Percentiles rank a stretch among this genome's conserved stretches.
These are phyloP conservation scores for Seladonia tumulorum DNA, from an alignment of 2,888 invertebrate species.

Conservation along the genomic window DNA sequence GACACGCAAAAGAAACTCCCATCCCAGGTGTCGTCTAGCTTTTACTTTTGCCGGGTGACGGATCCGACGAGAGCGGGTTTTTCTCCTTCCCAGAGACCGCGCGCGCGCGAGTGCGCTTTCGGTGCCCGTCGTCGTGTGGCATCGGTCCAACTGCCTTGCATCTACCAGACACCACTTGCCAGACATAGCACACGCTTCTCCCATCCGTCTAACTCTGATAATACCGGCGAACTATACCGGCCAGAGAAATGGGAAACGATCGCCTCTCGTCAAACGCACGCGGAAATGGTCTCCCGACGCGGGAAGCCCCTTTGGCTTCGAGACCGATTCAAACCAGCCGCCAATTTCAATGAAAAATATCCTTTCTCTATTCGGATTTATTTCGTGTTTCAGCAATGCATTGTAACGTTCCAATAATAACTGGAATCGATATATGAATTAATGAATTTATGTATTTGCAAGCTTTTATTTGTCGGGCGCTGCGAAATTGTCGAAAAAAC, in stretches of 20 bases:
- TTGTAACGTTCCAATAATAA: no score
- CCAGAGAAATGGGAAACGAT: constrained; percentile 2
- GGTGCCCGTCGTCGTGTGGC: constrained; percentile 59
- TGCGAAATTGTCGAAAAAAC: no score
- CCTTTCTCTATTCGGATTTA: no score
- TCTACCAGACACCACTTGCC: constrained; percentile 54
- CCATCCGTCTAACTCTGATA: constrained; percentile 38
- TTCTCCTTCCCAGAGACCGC: constrained; percentile 34
- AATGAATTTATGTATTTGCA: no score
- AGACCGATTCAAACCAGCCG: background rate
- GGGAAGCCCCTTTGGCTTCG: background rate
- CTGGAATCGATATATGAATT: no score
- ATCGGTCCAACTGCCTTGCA: constrained; percentile 67
- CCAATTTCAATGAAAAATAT: background rate
- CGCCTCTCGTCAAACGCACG: background rate
- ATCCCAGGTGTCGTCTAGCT: constrained; percentile 36
- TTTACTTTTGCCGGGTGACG: constrained; percentile 53
- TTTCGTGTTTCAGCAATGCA: no score
- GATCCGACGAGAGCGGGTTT: constrained; percentile 46
- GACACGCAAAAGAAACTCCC: background rate
- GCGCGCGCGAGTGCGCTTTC: constrained; percentile 36
- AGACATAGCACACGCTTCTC: constrained; percentile 50
- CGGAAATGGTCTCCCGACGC: background rate
- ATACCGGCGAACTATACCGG: constrained; percentile 25
- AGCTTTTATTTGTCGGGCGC: no score